Percentiles rank a stretch among this genome's conserved stretches.
Evolutionary conservation across 2,113 vertebrate genomes (phyloP).

Genomic region (Melierax canorus): DNA sequence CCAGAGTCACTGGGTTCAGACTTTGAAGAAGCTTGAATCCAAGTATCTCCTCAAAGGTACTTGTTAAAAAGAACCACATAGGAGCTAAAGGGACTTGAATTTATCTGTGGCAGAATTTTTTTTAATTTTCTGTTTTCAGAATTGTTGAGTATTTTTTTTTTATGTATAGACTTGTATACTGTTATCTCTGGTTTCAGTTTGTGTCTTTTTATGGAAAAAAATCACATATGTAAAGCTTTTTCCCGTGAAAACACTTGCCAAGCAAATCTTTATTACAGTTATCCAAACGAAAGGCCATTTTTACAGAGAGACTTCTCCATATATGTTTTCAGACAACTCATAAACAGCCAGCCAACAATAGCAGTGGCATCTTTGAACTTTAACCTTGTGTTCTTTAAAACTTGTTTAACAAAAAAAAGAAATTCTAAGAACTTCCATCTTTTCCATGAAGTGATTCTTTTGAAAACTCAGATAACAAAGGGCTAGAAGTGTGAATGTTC

Average conservation of each 20-base stretch:
- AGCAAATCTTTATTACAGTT: not conserved
- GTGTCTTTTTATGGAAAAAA: not conserved
- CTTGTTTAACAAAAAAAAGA: not conserved
- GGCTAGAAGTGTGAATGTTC: not conserved
- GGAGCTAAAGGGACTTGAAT: not conserved
- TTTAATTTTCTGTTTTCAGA: not conserved
- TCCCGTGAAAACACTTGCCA: not conserved
- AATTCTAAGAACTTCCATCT: constrained; percentile 18
- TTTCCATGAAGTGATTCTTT: constrained; percentile 48
- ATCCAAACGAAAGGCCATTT: not conserved
- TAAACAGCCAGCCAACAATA: constrained; percentile 31
- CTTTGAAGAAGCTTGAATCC: not conserved
- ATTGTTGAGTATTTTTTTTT: not conserved
- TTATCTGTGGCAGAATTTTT: not conserved
- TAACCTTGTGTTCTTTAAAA: constrained; percentile 66
- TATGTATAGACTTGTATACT: not conserved
- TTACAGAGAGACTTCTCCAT: not conserved
- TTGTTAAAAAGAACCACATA: not conserved
- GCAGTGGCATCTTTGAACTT: constrained; percentile 63
- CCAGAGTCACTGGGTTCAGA: not conserved
- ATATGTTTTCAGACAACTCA: not conserved
- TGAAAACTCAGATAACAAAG: not conserved
- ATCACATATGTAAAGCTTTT: not conserved
- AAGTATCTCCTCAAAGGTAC: not conserved
- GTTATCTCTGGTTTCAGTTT: not conserved